Conservation (phyloP, 2,888 invertebrate species). For the Stratiomys singularior region DNA sequence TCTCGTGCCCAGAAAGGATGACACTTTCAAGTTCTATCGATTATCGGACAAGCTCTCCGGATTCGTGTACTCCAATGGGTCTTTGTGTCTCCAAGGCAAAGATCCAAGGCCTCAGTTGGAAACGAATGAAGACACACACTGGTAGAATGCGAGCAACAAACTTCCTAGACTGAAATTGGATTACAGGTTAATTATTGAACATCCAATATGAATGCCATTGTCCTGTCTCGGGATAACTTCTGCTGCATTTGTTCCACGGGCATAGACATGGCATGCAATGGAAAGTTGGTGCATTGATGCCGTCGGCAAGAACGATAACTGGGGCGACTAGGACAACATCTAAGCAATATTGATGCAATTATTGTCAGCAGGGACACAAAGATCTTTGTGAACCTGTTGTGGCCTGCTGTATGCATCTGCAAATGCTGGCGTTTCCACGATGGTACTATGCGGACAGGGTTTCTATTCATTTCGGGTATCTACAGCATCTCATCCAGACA, state of each 20-base stretch:
- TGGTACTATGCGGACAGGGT: too few relatives aligned
- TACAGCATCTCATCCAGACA: too few relatives aligned
- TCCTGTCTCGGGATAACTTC: conserved; percentile 7
- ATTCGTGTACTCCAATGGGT: not conserved
- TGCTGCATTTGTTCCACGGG: not conserved
- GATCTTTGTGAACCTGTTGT: conserved; percentile 6
- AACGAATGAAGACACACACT: not conserved
- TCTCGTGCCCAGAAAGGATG: not conserved
- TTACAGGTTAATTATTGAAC: conserved; percentile 45
- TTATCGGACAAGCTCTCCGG: not conserved
- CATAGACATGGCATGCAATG: not conserved
- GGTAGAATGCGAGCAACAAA: conserved; percentile 10
- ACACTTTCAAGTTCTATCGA: not conserved
- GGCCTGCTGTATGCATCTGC: not conserved
- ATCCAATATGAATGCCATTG: conserved; percentile 28
- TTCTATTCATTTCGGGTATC: too few relatives aligned
- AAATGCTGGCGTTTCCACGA: not conserved
- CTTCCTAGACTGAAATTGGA: conserved; percentile 33
- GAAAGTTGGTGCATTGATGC: not conserved
- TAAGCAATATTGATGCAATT: conserved; percentile 29
- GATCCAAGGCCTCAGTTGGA: not conserved
- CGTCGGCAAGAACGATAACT: not conserved
- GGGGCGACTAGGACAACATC: not conserved
- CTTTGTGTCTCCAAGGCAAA: not conserved
- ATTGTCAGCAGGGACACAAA: conserved; percentile 20